A percentile compares a stretch with the other conserved stretches of the same genome.
Conservation (phyloP, 2,113 vertebrate species). For the Bubo bubo region DNA sequence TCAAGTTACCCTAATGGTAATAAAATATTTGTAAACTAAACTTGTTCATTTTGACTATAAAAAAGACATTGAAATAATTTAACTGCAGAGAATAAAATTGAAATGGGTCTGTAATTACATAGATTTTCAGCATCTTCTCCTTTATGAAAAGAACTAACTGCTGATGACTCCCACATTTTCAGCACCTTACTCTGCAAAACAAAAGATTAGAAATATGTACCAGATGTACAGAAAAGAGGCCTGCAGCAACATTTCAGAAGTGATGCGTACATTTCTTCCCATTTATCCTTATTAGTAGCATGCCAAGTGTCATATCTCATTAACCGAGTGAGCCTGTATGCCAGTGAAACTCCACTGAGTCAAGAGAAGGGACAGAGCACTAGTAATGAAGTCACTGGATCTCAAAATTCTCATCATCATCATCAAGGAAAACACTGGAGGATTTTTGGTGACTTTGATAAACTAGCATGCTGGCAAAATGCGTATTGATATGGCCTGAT, state of each 20-base stretch:
- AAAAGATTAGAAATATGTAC: constrained; percentile 58
- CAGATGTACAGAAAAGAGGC: constrained; percentile 60
- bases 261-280: constrained; percentile 34
- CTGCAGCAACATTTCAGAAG: constrained; percentile 64
- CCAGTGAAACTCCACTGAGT: background rate
- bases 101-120: constrained; percentile 74
- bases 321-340: constrained; percentile 1
- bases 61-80: constrained; percentile 74
- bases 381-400: constrained; percentile 5
- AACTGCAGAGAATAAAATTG: constrained; percentile 72
- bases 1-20: constrained; percentile 65
- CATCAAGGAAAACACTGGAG: background rate
- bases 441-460: background rate
- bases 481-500: background rate
- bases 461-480: background rate
- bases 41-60: constrained; percentile 62
- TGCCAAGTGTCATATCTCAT: constrained; percentile 62
- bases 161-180: constrained; percentile 40
- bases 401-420: background rate
- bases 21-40: constrained; percentile 79
- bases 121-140: constrained; percentile 62
- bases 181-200: constrained; percentile 49
- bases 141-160: constrained; percentile 62
- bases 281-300: constrained; percentile 58
- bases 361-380: background rate